phyloP scores from a whole-genome alignment of 2,113 vertebrate species.

The Mus pahari region DNA sequence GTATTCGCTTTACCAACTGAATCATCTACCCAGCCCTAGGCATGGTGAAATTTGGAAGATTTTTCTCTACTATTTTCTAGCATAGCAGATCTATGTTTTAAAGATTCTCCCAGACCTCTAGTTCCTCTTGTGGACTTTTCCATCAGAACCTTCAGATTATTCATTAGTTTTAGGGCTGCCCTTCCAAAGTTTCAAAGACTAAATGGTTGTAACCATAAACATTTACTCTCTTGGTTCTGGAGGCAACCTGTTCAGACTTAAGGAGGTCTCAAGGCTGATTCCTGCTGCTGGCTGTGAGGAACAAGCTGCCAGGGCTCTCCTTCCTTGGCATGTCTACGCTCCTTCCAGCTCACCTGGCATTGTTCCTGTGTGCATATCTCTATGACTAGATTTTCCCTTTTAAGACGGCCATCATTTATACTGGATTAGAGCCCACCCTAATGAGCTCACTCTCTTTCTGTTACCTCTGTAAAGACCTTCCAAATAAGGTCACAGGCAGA shows the following conservation, averaged over 20 bases:
- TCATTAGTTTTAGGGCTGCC: background rate
- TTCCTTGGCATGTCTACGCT: background rate
- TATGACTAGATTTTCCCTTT: background rate
- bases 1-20: background rate
- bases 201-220: background rate
- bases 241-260: background rate
- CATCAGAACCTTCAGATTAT: background rate
- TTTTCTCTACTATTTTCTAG: background rate
- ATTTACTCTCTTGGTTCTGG: background rate
- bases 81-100: background rate
- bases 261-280: background rate
- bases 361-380: background rate
- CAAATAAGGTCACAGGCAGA: background rate
- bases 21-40: background rate
- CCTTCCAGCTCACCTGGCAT: background rate
- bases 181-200: background rate
- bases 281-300: background rate
- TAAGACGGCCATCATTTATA: background rate
- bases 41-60: background rate
- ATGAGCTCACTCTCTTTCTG: slow-evolving; percentile 10
- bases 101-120: no score
- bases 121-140: background rate
- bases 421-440: background rate
- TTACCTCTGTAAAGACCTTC: background rate
- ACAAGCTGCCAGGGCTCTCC: background rate